These are phyloP conservation scores for Microctonus aethiopoides DNA, from an alignment of 2,888 invertebrate species.

Conservation along the genomic window DNA sequence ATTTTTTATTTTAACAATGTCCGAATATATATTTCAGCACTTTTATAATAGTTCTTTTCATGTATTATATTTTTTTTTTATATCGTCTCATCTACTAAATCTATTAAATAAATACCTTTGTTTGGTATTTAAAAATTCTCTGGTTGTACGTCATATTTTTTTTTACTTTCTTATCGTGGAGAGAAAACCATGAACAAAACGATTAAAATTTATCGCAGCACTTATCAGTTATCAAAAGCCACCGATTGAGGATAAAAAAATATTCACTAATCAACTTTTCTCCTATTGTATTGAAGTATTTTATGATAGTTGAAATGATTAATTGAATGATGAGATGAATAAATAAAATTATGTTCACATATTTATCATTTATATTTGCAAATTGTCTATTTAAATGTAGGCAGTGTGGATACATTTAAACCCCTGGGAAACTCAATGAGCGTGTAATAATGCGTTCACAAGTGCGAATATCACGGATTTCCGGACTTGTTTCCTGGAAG, in stretches of 20 bases:
- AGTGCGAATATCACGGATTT: slow-evolving; percentile 39
- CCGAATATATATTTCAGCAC: neutral
- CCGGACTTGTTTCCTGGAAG: slow-evolving; percentile 37
- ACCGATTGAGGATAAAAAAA: neutral
- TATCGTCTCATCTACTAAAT: neutral
- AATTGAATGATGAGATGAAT: neutral
- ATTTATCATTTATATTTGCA: neutral
- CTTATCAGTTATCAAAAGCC: neutral
- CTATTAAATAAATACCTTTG: neutral
- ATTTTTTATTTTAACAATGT: slow-evolving; percentile 14
- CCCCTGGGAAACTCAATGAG: slow-evolving; percentile 24
- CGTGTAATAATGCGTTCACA: slow-evolving; percentile 27
- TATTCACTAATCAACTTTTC: neutral
- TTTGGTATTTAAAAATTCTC: neutral
- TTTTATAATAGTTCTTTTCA: too few relatives aligned
- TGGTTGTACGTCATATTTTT: neutral
- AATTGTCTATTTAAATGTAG: neutral
- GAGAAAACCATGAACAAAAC: neutral
- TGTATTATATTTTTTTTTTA: neutral
- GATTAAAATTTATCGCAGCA: neutral
- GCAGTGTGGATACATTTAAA: neutral
- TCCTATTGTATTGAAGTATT: neutral
- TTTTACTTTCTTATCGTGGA: neutral
- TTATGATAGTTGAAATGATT: neutral
- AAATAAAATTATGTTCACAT: neutral